Conservation (phyloP, 1,140 invertebrate species). For the Laupala kohalensis region DNA sequence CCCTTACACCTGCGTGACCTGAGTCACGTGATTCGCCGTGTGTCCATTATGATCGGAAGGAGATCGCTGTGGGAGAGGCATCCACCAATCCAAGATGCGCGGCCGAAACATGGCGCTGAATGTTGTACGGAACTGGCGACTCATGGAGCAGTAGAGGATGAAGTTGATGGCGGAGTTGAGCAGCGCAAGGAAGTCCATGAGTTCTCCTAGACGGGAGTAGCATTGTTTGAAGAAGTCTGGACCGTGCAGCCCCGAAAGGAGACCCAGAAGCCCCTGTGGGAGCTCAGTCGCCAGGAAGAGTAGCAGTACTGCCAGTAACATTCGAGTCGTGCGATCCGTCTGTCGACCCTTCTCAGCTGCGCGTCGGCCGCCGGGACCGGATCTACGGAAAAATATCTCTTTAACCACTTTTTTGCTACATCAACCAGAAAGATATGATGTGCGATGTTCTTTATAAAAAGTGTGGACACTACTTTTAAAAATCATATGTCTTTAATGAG, state of each 20-base stretch:
- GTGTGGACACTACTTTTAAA: too few species aligned
- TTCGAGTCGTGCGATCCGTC: conserved; percentile 80
- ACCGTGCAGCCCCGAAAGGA: conserved; percentile 58
- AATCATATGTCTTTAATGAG: too few species aligned
- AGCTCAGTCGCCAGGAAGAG: conserved; percentile 79
- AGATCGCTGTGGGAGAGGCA: neutral
- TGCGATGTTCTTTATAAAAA: too few species aligned
- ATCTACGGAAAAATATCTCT: too few species aligned
- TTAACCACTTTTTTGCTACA: too few species aligned
- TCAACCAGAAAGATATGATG: too few species aligned
- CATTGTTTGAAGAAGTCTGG: conserved; percentile 59
- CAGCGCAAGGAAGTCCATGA: conserved; percentile 84
- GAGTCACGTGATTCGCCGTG: neutral
- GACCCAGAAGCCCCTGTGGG: conserved; percentile 70
- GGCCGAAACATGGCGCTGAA: conserved; percentile 57
- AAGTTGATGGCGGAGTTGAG: conserved; percentile 89
- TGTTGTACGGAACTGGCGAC: conserved; percentile 76
- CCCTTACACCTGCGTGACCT: neutral
- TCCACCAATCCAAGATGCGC: conserved; percentile 24
- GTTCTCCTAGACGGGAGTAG: conserved; percentile 65
- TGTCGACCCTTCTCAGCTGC: conserved; percentile 25
- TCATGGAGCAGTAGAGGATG: conserved; percentile 89
- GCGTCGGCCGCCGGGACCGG: too few species aligned
- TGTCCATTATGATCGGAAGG: neutral
- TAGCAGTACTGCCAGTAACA: conserved; percentile 82